Evolutionary conservation across 2,797 vertebrate genomes (phyloP), one percentile per base, ranked within the genome.

Genomic region (Acanthopagrus latus): DNA sequence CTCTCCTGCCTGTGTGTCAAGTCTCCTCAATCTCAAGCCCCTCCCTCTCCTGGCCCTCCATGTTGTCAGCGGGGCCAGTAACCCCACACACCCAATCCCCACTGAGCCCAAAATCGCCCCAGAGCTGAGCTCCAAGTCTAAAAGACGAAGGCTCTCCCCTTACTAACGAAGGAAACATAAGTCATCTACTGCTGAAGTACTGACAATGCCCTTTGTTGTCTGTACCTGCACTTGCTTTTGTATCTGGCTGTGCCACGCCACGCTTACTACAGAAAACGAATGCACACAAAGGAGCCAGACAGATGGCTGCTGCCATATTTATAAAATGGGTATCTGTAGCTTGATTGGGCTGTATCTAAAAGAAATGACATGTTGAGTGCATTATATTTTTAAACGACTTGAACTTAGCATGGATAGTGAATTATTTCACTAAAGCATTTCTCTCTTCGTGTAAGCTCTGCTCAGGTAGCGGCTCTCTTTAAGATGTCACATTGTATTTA

Each of bases 31-130:
- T 96, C 96, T 98, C 95, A 98, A 98, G 97, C 97, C 97, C 91
- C 96, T 98, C 95, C 97, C 97, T 95, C 97, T 98, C 91, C 96
- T 98, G 96, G 97, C 97, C 95, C 97, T 98, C 95, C 97, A 98
- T 96, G 97, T 98, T 94, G 97, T 97, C 94, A 93, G 95, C 83
- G 95, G 94, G 78, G 87, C 89, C 88, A 90, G 88, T 91, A 93
- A 91, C 78, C 81, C 91, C 20, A 46, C 90, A 54, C 91, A 91
- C 87, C 86, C 92, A 60, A 79, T 91, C 70, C 84, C 95, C 84
- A 87, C 95, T 83, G 94, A 95, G 83, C 86, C 95, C 94, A 98
- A 97, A 96, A 95, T 96, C 13, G 66, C 93, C 86, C 82, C 94
- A 0, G 94, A 95, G 86, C 80, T 94, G 87, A 89, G 92, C 88